Conservation (phyloP, 2,113 vertebrate genomes). For the Sylvietta virens region DNA sequence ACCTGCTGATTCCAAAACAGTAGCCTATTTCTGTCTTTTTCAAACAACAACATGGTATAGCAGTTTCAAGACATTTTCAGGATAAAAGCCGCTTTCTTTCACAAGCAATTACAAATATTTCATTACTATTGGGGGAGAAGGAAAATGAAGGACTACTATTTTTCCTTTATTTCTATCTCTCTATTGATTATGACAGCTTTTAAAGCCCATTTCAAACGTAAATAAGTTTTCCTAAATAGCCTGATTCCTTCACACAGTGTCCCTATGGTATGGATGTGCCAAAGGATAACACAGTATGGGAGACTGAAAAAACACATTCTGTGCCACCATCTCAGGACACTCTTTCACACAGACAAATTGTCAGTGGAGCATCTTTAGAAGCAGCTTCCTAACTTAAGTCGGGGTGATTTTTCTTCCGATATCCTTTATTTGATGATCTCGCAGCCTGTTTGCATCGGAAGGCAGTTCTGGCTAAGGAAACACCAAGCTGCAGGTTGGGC, state of each 20-base stretch:
- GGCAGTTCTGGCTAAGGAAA: not conserved
- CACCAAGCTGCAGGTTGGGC: accelerated
- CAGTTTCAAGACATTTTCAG: not conserved
- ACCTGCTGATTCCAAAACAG: not conserved
- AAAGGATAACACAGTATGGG: not conserved
- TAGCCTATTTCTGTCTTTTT: not conserved
- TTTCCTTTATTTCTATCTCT: not conserved
- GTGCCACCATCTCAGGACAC: not conserved
- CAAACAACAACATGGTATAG: not conserved
- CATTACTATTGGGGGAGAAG: not conserved
- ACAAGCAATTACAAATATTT: not conserved
- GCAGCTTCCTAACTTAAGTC: not conserved
- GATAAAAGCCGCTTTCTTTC: not conserved
- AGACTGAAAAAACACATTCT: not conserved
- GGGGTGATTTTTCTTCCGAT: not conserved
- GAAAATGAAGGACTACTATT: not conserved
- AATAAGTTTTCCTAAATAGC: not conserved
- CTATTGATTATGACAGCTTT: not conserved
- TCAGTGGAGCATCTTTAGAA: not conserved
- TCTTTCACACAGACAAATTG: not conserved
- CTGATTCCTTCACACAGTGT: not conserved
- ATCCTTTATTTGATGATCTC: not conserved
- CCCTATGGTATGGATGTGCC: not conserved
- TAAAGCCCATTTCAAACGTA: not conserved
- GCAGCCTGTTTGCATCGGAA: not conserved